phyloP scores from a whole-genome alignment of 2,888 invertebrate species.

The Macrosiphum euphorbiae region DNA sequence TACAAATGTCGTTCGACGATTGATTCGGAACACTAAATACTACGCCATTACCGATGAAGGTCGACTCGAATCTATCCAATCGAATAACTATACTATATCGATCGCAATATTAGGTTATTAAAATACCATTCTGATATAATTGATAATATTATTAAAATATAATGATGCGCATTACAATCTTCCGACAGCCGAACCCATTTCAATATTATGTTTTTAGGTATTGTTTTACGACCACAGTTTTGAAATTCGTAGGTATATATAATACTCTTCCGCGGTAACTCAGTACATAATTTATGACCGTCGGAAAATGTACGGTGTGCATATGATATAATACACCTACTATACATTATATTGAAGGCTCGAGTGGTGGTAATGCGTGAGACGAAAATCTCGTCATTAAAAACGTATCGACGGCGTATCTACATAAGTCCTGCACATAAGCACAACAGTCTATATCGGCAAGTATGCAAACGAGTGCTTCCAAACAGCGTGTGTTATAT shows the following conservation, averaged over 20 bases:
- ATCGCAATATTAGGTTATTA: background rate
- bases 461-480: background rate
- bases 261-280: background rate
- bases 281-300: background rate
- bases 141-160: background rate
- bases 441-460: background rate
- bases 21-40: background rate
- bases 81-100: too few species aligned
- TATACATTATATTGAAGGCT: background rate
- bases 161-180: background rate
- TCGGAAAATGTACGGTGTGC: background rate
- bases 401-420: background rate
- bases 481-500: background rate
- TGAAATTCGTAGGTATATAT: background rate
- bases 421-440: background rate
- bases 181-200: background rate
- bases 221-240: background rate
- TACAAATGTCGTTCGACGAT: background rate
- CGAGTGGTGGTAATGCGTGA: background rate
- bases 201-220: background rate
- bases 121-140: background rate
- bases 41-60: background rate
- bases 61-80: background rate
- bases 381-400: constrained; percentile 39
- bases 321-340: background rate